Percentiles rank a stretch among this genome's conserved stretches.
phyloP scores from a whole-genome alignment of 2,113 vertebrate genomes.

The Hippocampus guttulatus region DNA sequence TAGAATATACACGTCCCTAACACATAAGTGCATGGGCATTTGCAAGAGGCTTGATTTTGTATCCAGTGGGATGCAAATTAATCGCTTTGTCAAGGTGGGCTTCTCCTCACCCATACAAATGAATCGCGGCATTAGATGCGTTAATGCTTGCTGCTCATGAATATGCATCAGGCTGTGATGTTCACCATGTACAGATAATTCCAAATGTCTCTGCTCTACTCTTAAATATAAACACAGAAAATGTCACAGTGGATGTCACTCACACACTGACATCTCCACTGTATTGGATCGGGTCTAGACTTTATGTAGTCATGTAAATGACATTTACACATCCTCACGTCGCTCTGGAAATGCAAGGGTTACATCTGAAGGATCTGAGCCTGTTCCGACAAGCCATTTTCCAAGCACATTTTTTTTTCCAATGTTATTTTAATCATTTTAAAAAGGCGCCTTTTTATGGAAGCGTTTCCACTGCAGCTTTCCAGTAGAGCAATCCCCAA shows the following conservation, averaged over 20 bases:
- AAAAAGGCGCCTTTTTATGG: constrained; percentile 52
- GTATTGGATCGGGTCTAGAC: constrained; percentile 12
- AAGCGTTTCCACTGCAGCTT: constrained; percentile 49
- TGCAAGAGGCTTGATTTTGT: constrained; percentile 60
- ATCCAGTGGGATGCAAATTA: constrained; percentile 61
- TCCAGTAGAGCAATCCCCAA: constrained; percentile 35
- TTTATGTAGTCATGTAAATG: constrained; percentile 1
- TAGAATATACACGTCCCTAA: constrained; percentile 55
- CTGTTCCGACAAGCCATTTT: constrained; percentile 5
- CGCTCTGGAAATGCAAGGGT: constrained; percentile 17
- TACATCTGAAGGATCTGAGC: constrained; percentile 29
- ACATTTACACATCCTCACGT: neutral
- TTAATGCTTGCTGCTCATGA: constrained; percentile 62
- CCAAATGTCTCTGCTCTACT: constrained; percentile 39
- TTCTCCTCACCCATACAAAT: constrained; percentile 63
- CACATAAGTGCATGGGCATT: constrained; percentile 22
- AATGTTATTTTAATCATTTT: constrained; percentile 64
- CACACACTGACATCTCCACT: constrained; percentile 48
- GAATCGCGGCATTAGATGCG: constrained; percentile 60
- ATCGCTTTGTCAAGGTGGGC: constrained; percentile 59
- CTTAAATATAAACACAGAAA: constrained; percentile 31
- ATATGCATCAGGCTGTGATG: constrained; percentile 66
- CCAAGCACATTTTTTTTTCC: constrained; percentile 11
- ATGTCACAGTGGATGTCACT: constrained; percentile 57
- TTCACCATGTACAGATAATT: constrained; percentile 58